Evolutionary conservation across 2,797 vertebrate genomes (phyloP), one percentile per base, ranked within the genome.

Genomic region (Pseudochirops corinnae): DNA sequence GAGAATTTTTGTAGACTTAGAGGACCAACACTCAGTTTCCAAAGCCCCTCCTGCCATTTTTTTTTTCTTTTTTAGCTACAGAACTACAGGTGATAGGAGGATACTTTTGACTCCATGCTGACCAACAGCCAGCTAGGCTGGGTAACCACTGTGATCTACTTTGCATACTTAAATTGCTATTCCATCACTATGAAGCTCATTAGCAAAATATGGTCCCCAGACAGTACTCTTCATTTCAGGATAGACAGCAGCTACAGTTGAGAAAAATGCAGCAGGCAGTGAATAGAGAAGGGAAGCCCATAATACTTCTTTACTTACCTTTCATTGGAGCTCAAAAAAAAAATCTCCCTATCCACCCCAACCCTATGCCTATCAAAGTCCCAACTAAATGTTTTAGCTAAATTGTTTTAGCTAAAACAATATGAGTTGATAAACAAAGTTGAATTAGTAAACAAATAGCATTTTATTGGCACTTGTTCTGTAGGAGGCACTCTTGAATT

Each of bases 171-270:
- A 50, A 87, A 87, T 50, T 50, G 39, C 39, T 82, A 46, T 82
- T 82, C 39, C 6, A 82, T 82, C 21, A 90, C 93, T 91, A 91
- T 24, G 94, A 50, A 90, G 10, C 90, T 95, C 91, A 50, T 39
- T 90, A 28, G 28, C 56, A 97, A 93, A 95, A 94, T 95, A 16
- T n/a, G 74, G 92, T 95, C 60, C 92, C 97, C 55, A 96, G 91
- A 92, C 95, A 93, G 31, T 46, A 94, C 31, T 93, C 21, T 55
- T 95, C 29, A 18, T 74, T 58, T 67, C 50, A 50, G 31, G 60
- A 56, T 7, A 93, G 67, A 82, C 82, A 95, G 90, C 95, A 55
- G 39, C 7, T 46, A 1, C 39, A 82, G 6, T 0, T 82, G 21
- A 46, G 74, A 87, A 87, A 87, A 46, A 87, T 50, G 21, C 21